A percentile compares a stretch with the other conserved stretches of the same genome.
These are phyloP conservation scores for Lophius americanus DNA, from an alignment of 2,797 vertebrate genomes.

Conservation along the genomic window DNA sequence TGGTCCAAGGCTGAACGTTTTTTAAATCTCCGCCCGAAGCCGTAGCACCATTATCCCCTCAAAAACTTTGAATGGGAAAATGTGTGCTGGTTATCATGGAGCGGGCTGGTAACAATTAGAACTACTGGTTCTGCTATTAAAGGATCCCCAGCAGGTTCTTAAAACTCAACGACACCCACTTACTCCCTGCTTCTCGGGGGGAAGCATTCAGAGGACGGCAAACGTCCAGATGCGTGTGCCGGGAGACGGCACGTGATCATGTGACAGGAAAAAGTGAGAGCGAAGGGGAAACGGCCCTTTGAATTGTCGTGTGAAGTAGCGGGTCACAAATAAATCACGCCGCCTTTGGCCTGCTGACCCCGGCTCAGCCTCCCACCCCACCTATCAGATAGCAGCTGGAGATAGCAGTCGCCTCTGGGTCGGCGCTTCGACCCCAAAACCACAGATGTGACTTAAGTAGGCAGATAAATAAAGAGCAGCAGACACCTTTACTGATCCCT, in stretches of 20 bases:
- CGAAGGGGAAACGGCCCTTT: conserved; percentile 68
- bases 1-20: conserved; percentile 31
- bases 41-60: conserved; percentile 35
- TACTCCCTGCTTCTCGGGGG: conserved; percentile 49
- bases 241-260: conserved; percentile 19
- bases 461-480: conserved; percentile 10
- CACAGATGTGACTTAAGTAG: conserved; percentile 8
- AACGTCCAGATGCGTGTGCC: conserved; percentile 10
- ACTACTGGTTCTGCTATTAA: conserved; percentile 18
- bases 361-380: conserved; percentile 27
- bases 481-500: background rate
- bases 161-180: conserved; percentile 34
- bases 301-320: conserved; percentile 67
- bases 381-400: conserved; percentile 27
- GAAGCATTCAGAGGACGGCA: conserved; percentile 46
- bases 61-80: conserved; percentile 57
- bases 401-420: conserved; percentile 35
- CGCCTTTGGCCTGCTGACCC: conserved; percentile 72
- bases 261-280: conserved; percentile 42
- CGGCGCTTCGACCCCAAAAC: conserved; percentile 25
- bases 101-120: conserved; percentile 48
- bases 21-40: conserved; percentile 55
- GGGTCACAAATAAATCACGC: conserved; percentile 66
- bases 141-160: conserved; percentile 32
- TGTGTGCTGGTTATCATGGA: conserved; percentile 16